A percentile compares a stretch with the other conserved stretches of the same genome.
phyloP scores from a whole-genome alignment of 2,797 vertebrate genomes.

The Schizopygopsis pylzovi region DNA sequence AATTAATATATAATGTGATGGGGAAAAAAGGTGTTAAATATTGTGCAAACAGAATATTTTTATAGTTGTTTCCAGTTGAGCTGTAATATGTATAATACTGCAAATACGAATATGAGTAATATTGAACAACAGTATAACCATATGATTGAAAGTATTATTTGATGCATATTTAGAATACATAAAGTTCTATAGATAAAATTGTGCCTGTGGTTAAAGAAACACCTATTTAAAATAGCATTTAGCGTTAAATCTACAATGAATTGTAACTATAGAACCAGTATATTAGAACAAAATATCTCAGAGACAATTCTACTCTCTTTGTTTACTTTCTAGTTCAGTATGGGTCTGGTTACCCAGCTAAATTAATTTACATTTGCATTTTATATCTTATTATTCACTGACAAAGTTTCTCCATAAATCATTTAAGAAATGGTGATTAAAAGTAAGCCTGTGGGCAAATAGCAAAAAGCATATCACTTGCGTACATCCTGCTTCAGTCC shows the following conservation, averaged over 20 bases:
- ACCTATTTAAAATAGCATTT: neutral
- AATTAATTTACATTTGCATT: conserved; percentile 14
- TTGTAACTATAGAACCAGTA: neutral
- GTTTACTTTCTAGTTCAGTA: neutral
- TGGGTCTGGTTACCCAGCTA: neutral
- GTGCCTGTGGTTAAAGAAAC: neutral
- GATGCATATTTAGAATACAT: neutral
- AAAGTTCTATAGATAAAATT: neutral
- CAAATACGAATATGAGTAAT: neutral
- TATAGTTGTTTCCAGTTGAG: neutral
- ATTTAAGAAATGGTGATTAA: conserved; percentile 25
- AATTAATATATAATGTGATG: too few relatives aligned
- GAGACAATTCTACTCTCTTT: too few relatives aligned
- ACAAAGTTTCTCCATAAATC: neutral
- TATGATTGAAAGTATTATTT: neutral
- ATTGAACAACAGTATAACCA: neutral
- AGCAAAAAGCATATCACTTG: conserved; percentile 9
- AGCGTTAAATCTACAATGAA: neutral
- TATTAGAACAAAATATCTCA: neutral
- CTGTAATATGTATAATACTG: neutral
- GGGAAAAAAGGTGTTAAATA: neutral
- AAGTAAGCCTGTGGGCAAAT: conserved; percentile 16
- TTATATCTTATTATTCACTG: conserved; percentile 8
- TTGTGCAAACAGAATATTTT: neutral
- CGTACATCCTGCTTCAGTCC: conserved; percentile 10